These are phyloP conservation scores for Melieria picta DNA, from an alignment of 2,888 invertebrate species.

Conservation along the genomic window DNA sequence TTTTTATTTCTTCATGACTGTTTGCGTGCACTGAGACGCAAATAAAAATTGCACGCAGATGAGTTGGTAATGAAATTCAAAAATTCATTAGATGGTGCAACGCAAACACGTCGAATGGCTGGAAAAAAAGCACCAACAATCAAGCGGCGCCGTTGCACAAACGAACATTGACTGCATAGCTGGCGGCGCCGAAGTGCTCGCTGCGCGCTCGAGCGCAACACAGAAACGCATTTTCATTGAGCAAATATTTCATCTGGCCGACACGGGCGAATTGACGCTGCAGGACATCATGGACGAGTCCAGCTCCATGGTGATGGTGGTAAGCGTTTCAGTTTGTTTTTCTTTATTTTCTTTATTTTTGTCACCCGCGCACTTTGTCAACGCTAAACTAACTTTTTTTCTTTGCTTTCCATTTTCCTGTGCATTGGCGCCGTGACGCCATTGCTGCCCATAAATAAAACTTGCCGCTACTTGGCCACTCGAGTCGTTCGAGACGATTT, in stretches of 20 bases:
- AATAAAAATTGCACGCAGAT: too few species aligned
- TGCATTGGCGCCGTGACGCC: too few species aligned
- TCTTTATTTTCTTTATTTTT: background rate
- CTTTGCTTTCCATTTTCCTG: background rate
- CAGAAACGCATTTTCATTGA: slow-evolving; percentile 60
- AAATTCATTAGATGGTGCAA: slow-evolving; percentile 52
- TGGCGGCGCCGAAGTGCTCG: slow-evolving; percentile 21
- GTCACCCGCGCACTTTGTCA: background rate
- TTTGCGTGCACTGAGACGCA: background rate
- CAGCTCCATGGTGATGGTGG: slow-evolving; percentile 63
- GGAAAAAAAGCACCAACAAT: slow-evolving; percentile 22
- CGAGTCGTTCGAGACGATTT: slow-evolving; percentile 62
- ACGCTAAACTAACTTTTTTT: background rate
- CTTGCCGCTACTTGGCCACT: background rate
- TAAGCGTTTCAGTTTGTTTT: slow-evolving; percentile 44
- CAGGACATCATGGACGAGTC: slow-evolving; percentile 62
- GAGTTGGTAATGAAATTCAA: slow-evolving; percentile 22
- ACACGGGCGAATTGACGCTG: slow-evolving; percentile 57
- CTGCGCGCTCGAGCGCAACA: slow-evolving; percentile 21
- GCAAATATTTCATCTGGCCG: slow-evolving; percentile 62
- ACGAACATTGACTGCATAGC: slow-evolving; percentile 5
- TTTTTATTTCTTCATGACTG: background rate
- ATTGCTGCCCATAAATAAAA: too few species aligned
- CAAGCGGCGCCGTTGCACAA: slow-evolving; percentile 10
- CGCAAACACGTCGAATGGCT: slow-evolving; percentile 60